Evolutionary conservation across 92 coral and sea anemone genomes (phyloP).

Genomic region (Epizoanthus illoricatus): DNA sequence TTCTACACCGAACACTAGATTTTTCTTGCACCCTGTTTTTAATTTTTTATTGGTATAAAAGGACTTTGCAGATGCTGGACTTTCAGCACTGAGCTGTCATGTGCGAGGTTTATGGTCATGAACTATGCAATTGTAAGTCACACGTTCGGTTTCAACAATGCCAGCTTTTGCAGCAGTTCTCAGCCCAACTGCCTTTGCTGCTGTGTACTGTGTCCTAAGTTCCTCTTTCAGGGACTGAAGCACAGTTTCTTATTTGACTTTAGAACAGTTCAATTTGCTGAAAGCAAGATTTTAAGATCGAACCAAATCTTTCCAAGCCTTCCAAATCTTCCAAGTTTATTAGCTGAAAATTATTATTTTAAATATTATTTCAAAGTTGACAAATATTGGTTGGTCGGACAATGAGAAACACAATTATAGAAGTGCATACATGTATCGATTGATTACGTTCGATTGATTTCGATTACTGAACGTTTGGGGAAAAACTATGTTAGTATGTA

Average conservation of each 20-base stretch:
- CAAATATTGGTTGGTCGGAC: too few species aligned
- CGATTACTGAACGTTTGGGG: too few species aligned
- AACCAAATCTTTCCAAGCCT: too few species aligned
- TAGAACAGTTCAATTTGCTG: constrained; percentile 15
- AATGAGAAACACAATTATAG: too few species aligned
- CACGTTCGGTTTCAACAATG: not conserved
- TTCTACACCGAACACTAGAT: not conserved
- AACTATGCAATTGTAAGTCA: not conserved
- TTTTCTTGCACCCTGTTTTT: constrained; percentile 32
- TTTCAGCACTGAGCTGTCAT: constrained; percentile 16
- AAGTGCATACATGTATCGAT: too few species aligned
- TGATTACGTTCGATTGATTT: too few species aligned
- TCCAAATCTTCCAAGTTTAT: too few species aligned
- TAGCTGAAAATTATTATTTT: too few species aligned
- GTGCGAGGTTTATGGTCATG: not conserved
- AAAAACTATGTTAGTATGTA: too few species aligned
- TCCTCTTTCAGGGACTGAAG: constrained; percentile 27
- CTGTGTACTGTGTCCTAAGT: constrained; percentile 18
- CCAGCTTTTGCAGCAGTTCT: not conserved
- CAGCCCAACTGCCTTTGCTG: constrained; percentile 28
- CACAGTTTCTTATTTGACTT: constrained; percentile 10
- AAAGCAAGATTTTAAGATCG: constrained; percentile 34
- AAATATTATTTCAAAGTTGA: too few species aligned
- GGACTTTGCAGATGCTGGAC: constrained; percentile 18
- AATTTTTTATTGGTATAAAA: constrained; percentile 16